These are phyloP conservation scores for Folsomia candida DNA, from an alignment of 2,888 invertebrate genomes.

Conservation along the genomic window DNA sequence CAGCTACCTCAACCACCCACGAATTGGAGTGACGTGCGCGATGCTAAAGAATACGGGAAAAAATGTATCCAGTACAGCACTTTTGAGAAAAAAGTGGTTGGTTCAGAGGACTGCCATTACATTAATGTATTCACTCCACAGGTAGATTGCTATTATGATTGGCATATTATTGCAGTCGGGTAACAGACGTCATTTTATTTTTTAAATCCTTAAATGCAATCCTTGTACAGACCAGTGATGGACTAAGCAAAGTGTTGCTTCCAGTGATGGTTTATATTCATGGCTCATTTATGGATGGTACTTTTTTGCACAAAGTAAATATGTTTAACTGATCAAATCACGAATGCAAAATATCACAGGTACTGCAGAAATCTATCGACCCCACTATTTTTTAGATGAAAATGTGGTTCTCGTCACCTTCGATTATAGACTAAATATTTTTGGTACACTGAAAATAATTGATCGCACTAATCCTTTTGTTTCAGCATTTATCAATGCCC, in stretches of 20 bases:
- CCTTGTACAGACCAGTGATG: slow-evolving; percentile 28
- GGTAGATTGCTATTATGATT: slow-evolving; percentile 14
- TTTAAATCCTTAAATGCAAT: neutral
- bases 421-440: slow-evolving; percentile 35
- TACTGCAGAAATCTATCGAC: slow-evolving; percentile 30
- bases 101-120: slow-evolving; percentile 36
- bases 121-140: slow-evolving; percentile 44
- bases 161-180: too few relatives aligned
- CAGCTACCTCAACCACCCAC: slow-evolving; percentile 40
- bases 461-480: too few relatives aligned
- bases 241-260: slow-evolving; percentile 32
- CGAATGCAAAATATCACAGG: slow-evolving; percentile 39
- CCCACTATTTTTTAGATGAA: slow-evolving; percentile 40
- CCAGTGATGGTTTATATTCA: slow-evolving; percentile 41
- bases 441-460: too few relatives aligned
- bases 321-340: too few relatives aligned
- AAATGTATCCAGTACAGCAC: slow-evolving; percentile 44
- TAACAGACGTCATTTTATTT: neutral
- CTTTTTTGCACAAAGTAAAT: too few relatives aligned
- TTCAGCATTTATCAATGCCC: too few relatives aligned
- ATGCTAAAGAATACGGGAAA: slow-evolving; percentile 40
- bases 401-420: slow-evolving; percentile 34
- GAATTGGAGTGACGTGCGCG: slow-evolving; percentile 41
- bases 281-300: slow-evolving; percentile 37
- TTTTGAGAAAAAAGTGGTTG: slow-evolving; percentile 40